Conservation (phyloP, 2,888 invertebrate genomes). For the Nomada flava region DNA sequence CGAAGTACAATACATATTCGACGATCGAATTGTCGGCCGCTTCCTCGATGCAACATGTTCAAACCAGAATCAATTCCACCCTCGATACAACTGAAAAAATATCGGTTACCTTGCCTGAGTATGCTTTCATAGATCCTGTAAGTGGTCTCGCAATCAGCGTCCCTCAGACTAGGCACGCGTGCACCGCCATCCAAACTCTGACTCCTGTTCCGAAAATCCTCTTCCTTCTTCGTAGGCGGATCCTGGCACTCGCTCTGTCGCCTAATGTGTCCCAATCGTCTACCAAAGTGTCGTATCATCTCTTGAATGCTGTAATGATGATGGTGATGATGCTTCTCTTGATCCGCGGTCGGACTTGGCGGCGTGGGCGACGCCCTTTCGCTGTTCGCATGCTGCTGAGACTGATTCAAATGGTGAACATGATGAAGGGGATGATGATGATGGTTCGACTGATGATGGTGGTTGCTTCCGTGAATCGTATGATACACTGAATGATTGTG, state of each 20-base stretch:
- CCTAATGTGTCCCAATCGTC: slow-evolving; percentile 91
- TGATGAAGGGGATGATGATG: slow-evolving; percentile 75
- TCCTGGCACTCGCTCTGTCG: slow-evolving; percentile 86
- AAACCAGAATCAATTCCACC: background rate
- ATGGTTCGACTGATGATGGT: slow-evolving; percentile 57
- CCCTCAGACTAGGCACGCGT: slow-evolving; percentile 77
- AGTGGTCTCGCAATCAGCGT: slow-evolving; percentile 92
- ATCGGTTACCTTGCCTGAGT: slow-evolving; percentile 88
- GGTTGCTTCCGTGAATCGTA: slow-evolving; percentile 79
- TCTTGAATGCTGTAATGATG: slow-evolving; percentile 91
- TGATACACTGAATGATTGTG: slow-evolving; percentile 82
- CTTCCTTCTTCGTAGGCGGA: slow-evolving; percentile 85
- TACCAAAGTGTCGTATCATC: slow-evolving; percentile 90
- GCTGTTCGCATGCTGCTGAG: slow-evolving; percentile 59
- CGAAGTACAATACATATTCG: too few species aligned
- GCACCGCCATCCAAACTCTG: slow-evolving; percentile 90
- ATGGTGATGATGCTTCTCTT: slow-evolving; percentile 85
- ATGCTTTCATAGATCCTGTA: slow-evolving; percentile 93
- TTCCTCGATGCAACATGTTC: background rate
- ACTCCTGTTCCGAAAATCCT: slow-evolving; percentile 90
- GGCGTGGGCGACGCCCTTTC: slow-evolving; percentile 74
- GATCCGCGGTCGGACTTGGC: slow-evolving; percentile 76
- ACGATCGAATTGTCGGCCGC: too few species aligned
- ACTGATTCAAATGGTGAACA: slow-evolving; percentile 80
- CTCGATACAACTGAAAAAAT: background rate